phyloP scores from a whole-genome alignment of 2,888 invertebrate genomes.

The Drosophila nr. perissopoda region DNA sequence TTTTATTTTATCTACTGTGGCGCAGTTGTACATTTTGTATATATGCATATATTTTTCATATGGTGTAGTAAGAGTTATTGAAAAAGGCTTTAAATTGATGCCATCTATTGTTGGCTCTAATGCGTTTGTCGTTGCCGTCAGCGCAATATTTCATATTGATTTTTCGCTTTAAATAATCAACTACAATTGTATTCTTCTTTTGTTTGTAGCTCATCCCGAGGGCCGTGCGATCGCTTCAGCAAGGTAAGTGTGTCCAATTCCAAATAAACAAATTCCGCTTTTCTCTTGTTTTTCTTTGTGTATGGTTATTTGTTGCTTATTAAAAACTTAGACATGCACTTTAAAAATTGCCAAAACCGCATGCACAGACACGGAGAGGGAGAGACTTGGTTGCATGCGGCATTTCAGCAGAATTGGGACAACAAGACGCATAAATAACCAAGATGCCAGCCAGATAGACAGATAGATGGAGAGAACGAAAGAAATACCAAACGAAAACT shows the following conservation, averaged over 20 bases:
- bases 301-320: slow-evolving; percentile 53
- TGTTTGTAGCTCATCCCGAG: slow-evolving; percentile 26
- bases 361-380: slow-evolving; percentile 8
- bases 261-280: slow-evolving; percentile 6
- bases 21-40: slow-evolving; percentile 33
- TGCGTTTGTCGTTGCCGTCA: slow-evolving; percentile 48
- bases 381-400: slow-evolving; percentile 44
- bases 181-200: slow-evolving; percentile 28
- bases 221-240: slow-evolving; percentile 45
- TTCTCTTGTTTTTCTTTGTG: slow-evolving; percentile 11
- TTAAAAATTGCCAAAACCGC: slow-evolving; percentile 54
- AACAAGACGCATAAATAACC: slow-evolving; percentile 80
- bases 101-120: slow-evolving; percentile 54
- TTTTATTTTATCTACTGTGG: slow-evolving; percentile 65
- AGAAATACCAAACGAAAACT: slow-evolving; percentile 19
- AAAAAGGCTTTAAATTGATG: slow-evolving; percentile 72
- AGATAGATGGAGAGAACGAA: slow-evolving; percentile 19
- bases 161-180: slow-evolving; percentile 58
- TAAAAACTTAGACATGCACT: slow-evolving; percentile 59
- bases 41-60: slow-evolving; percentile 2
- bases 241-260: slow-evolving; percentile 52
- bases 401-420: slow-evolving; percentile 74
- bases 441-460: slow-evolving; percentile 59
- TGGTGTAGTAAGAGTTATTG: slow-evolving; percentile 1
- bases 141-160: slow-evolving; percentile 65